These are phyloP conservation scores for Baccha elongata DNA, from an alignment of 2,888 invertebrate genomes.

Conservation along the genomic window DNA sequence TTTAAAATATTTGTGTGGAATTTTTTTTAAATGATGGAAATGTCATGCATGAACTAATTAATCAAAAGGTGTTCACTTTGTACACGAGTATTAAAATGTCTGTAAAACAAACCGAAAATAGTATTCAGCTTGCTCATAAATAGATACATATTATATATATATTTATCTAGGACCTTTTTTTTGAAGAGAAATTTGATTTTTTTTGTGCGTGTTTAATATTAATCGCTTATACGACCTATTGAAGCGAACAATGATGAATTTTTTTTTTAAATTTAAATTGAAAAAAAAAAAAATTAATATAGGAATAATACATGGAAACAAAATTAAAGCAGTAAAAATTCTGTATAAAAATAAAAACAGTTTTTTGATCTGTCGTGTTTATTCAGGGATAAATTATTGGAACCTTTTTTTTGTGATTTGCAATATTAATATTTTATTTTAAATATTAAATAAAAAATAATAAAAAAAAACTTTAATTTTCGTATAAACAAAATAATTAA, in stretches of 20 bases:
- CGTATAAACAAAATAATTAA: no score
- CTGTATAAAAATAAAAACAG: not conserved
- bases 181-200: conserved; percentile 1
- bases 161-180: not conserved
- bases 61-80: conserved; percentile 52
- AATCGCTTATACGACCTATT: conserved; percentile 34
- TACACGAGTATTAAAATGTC: conserved; percentile 30
- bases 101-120: conserved; percentile 30
- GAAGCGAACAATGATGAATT: conserved; percentile 48
- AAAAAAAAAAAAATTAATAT: conserved; percentile 10
- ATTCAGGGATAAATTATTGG: not conserved
- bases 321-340: not conserved
- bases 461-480: no score
- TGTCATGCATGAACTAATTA: conserved; percentile 65
- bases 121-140: not conserved
- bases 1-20: not conserved
- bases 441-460: no score
- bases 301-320: no score
- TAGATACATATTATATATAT: not conserved
- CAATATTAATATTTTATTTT: no score
- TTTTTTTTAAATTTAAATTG: conserved; percentile 18
- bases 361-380: not conserved
- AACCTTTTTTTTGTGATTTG: no score
- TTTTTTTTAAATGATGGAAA: conserved; percentile 58
- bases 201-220: not conserved